Evolutionary conservation across 2,888 invertebrate genomes (phyloP), one percentile per base, ranked within the genome.

Genomic region (Hedychridium roseum): DNA sequence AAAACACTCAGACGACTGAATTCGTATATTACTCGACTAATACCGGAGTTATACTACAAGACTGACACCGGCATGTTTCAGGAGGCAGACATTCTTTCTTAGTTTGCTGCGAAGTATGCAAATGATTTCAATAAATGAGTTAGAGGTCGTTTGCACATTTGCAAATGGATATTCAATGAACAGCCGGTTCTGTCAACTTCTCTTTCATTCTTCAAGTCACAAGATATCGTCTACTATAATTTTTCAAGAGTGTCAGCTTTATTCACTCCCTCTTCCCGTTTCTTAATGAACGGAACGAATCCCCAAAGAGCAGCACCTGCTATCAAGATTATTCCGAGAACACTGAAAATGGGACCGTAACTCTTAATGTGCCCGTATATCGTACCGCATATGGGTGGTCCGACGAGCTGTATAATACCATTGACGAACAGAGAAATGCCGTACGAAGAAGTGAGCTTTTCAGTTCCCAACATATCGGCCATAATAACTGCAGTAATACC

Each of bases 401-500:
- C 92, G 1, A 91, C 79, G 31, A 93, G 74, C 74, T 93, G 93
- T 15, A 92, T 76, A 37, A 93, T 84, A 1, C 93, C 93, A 65
- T 92, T 93, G 7, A 92, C 86, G 64, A 93, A 92, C 20, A 93
- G 80, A 57, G 92, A 91, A 20, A 93, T 91, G 1, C 93, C 93
- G 65, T 92, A 93, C 0, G 92, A 91, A 0, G 92, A 91, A 70
- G 92, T 91, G 0, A 93, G 77, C n/a, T 90, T 83, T 60, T 93
- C 92, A 0, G 89, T 88, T 0, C 93, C 93, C 3, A 93, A 73
- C 87, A 92, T 88, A 70, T 93, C 92, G 0, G 92, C 91, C 90
- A 93, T 91, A 2, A 92, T 91, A 27, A 93, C 87, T 1, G 93
- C 92, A 0, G 92, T 92, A 9, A 93, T 88, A 2, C 93, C 93